Conservation (phyloP, 2,888 invertebrate species). For the Choristoneura rosaceana region DNA sequence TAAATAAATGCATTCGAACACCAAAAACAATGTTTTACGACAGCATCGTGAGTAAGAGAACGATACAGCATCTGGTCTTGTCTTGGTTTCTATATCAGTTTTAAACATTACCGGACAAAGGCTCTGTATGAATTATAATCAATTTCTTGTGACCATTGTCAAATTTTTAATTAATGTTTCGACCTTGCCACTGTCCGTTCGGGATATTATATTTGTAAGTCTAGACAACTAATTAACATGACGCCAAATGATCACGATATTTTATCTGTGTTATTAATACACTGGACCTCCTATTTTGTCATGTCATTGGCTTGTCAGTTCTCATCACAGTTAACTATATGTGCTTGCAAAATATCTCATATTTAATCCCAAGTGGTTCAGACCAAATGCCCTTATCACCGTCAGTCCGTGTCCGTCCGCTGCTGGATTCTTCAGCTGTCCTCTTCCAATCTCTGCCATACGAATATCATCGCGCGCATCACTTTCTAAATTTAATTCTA, state of each 20-base stretch:
- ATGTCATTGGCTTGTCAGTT: not conserved
- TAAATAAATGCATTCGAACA: too few species aligned
- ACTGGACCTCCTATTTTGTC: not conserved
- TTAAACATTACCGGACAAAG: not conserved
- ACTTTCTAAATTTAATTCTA: not conserved
- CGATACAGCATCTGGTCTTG: too few species aligned
- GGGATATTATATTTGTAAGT: not conserved
- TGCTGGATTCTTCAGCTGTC: not conserved
- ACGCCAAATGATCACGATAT: conserved; percentile 4
- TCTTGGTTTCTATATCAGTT: not conserved
- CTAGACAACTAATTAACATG: conserved; percentile 22
- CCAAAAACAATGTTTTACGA: too few species aligned
- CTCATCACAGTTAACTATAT: not conserved
- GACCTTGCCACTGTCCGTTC: not conserved
- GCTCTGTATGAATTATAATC: not conserved
- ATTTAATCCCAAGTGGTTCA: not conserved
- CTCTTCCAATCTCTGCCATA: too few species aligned
- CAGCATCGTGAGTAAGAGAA: too few species aligned
- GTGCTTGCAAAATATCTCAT: not conserved
- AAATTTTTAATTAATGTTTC: not conserved
- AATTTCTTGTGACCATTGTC: not conserved
- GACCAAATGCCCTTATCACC: not conserved
- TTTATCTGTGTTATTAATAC: not conserved
- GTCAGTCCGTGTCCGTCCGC: too few species aligned
- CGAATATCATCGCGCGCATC: too few species aligned